Conservation (phyloP, 2,888 invertebrate genomes). For the Myopa tessellatipennis region DNA sequence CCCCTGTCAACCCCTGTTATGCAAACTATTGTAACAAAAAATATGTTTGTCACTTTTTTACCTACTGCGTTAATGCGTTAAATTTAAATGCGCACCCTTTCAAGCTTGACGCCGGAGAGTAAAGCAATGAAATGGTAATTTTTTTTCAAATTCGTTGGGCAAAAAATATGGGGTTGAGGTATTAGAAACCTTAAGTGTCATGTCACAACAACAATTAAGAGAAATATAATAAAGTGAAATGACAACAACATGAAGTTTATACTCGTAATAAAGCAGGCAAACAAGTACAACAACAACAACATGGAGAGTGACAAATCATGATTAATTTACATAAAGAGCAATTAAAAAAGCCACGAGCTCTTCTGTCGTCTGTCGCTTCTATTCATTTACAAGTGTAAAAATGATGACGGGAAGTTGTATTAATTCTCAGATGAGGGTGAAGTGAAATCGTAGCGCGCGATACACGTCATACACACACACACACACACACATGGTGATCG, state of each 20-base stretch:
- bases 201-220: slow-evolving; percentile 2
- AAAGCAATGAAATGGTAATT: not conserved
- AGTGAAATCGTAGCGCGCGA: not conserved
- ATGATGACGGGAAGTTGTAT: not conserved
- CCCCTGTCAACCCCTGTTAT: slow-evolving; percentile 9
- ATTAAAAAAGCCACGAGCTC: slow-evolving; percentile 6
- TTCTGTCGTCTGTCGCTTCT: not conserved
- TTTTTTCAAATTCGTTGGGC: not conserved
- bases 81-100: not conserved
- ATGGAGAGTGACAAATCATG: not conserved
- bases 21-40: slow-evolving; percentile 12
- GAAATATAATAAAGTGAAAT: not conserved
- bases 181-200: slow-evolving; percentile 18
- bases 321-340: slow-evolving; percentile 23
- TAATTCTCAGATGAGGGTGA: not conserved
- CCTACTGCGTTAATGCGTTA: not conserved
- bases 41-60: not conserved
- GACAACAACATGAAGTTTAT: not conserved
- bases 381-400: not conserved
- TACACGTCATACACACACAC: too few relatives aligned
- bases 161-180: not conserved
- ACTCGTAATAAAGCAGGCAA: not conserved
- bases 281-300: not conserved
- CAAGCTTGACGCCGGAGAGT: not conserved
- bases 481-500: too few relatives aligned